Base-by-base conservation (phyloP, 2,888 invertebrate species). In the Cremastinae sp. region DNA sequence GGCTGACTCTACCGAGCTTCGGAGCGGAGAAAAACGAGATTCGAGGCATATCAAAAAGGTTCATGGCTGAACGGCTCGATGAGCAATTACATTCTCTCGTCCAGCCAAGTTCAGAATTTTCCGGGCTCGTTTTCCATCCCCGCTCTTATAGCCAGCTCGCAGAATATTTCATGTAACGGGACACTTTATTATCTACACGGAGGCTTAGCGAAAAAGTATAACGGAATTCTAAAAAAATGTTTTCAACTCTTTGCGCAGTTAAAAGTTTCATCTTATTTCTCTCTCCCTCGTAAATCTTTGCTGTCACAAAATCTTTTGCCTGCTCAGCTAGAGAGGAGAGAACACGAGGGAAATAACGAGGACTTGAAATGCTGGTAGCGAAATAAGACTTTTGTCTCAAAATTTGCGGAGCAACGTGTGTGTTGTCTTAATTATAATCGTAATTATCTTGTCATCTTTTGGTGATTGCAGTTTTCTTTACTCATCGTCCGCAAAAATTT, bases 1-100 rank as follows among this genome's bases (percentile, higher is more conserved):
- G 28, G 51, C 45, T 20, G 38, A 18, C 47, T 22, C 16, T 22
- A 34, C 14, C 53, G 14, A 14, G 14, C 47, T 61, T 64, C 14
- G 1, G 61, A 28, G 14, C n/a, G 20, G 56, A 59, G 58, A 22
- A 38, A 22, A 68, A 43, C 16, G 58, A 80, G 81, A 64, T 80
- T 75, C 75, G 75, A 64, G 74, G 79, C 80, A 84, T 86, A 87
- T 87, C 84, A 86, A 85, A 87, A 86, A 86, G 84, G 75, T 84
- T 87, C 81, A 76, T 83, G 82, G 82, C 78, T 80, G 85, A 86
- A 84, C 85, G 83, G 81, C 79, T 85, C 85, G 81, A 49, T 82
- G 82, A 86, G 84, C 87, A 86, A 86, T 87, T 85, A 85, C 80
- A 80, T 76, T 83, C 80, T 79, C 80, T 28, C 47, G 66, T 71